These are phyloP conservation scores for Anabacerthia variegaticeps DNA, from an alignment of 2,797 vertebrate genomes.

Conservation along the genomic window DNA sequence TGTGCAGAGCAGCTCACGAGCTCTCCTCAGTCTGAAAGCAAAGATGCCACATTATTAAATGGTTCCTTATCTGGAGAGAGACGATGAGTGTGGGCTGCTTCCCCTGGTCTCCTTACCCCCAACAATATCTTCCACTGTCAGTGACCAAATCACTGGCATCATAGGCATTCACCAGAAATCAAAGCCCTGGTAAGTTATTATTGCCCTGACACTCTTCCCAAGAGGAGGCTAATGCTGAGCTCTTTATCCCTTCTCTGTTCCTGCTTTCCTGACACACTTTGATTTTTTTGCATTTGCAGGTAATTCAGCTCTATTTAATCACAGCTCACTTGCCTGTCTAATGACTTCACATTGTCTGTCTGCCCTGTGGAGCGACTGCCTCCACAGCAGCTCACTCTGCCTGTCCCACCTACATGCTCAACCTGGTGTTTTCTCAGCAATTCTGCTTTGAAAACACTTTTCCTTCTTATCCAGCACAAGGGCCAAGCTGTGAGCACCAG, in stretches of 20 bases:
- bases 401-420: accelerated
- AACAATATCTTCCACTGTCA: constrained; percentile 6
- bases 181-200: constrained; percentile 61
- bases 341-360: constrained; percentile 1
- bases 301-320: constrained; percentile 51
- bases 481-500: neutral
- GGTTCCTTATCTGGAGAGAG: neutral
- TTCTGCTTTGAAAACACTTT: neutral
- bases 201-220: constrained; percentile 53
- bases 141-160: neutral
- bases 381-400: accelerated
- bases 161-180: constrained; percentile 38
- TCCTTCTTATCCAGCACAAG: neutral
- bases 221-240: constrained; percentile 39
- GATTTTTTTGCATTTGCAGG: constrained; percentile 58
- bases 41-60: neutral
- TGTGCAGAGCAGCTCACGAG: neutral
- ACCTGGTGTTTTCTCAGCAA: neutral
- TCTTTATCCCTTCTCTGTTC: constrained; percentile 60
- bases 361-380: accelerated
- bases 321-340: constrained; percentile 2
- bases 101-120: neutral
- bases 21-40: accelerated
- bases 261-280: constrained; percentile 4
- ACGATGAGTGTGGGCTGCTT: neutral